Percentiles rank a stretch among this genome's conserved stretches.
These are phyloP conservation scores for Calameuta filiformis DNA, from an alignment of 2,888 invertebrate genomes.

Conservation along the genomic window DNA sequence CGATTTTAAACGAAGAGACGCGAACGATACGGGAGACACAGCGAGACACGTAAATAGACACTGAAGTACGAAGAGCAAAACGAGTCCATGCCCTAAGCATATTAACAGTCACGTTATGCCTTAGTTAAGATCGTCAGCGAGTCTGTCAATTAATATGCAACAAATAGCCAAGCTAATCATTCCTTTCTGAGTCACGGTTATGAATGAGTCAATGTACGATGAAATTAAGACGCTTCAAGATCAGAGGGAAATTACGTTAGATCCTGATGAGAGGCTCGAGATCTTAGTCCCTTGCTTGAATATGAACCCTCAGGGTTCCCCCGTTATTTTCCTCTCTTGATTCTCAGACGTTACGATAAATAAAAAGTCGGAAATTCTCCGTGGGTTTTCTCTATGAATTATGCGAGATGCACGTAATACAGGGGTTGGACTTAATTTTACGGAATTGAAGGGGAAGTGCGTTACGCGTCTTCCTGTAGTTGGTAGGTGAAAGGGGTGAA, in stretches of 20 bases:
- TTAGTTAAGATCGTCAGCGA: neutral
- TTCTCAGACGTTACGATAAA: neutral
- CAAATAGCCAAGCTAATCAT: neutral
- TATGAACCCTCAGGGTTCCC: neutral
- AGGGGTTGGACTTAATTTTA: neutral
- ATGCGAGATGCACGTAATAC: neutral
- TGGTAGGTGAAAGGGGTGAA: too few species aligned
- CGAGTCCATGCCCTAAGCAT: neutral
- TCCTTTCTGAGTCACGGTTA: neutral
- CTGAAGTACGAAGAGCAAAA: neutral
- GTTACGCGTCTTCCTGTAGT: neutral
- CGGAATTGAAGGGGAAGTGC: neutral
- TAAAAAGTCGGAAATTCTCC: neutral
- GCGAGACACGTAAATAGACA: neutral
- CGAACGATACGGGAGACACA: neutral
- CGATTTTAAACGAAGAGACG: neutral
- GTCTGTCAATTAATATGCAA: neutral
- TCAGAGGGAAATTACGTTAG: neutral
- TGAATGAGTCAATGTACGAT: neutral
- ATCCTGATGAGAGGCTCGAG: neutral
- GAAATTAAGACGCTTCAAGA: neutral
- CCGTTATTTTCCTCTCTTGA: neutral
- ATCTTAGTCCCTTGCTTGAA: neutral
- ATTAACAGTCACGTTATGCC: neutral
- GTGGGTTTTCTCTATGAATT: neutral